Percentiles rank a stretch among this genome's conserved stretches.
phyloP scores from a whole-genome alignment of 2,113 vertebrate species.

The Puntigrus tetrazona region DNA sequence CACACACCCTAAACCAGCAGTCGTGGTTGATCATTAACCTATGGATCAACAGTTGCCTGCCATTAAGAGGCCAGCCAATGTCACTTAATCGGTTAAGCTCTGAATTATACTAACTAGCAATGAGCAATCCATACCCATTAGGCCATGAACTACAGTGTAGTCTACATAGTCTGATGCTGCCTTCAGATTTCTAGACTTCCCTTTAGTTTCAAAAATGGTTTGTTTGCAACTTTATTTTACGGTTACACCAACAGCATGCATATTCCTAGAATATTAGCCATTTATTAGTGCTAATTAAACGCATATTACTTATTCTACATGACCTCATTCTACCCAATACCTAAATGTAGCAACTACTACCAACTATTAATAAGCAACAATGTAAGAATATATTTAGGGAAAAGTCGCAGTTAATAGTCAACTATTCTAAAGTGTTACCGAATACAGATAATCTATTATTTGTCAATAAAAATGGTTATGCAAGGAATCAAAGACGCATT shows the following conservation, averaged over 20 bases:
- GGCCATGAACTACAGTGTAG: neutral
- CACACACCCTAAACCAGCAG: slow-evolving; percentile 40
- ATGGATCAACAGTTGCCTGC: neutral
- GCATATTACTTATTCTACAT: too few relatives aligned
- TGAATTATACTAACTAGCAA: neutral
- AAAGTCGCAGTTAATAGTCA: too few relatives aligned
- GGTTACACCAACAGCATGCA: too few relatives aligned
- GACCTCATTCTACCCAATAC: too few relatives aligned
- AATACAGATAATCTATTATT: too few relatives aligned
- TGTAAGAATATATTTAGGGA: too few relatives aligned
- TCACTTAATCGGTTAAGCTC: neutral
- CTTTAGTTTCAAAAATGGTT: neutral
- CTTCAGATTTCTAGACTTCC: neutral
- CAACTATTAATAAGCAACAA: too few relatives aligned
- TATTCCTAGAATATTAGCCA: too few relatives aligned
- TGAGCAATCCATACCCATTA: neutral
- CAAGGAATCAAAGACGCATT: neutral
- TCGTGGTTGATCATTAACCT: slow-evolving; percentile 71
- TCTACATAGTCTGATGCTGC: too few relatives aligned
- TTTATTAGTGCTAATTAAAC: too few relatives aligned
- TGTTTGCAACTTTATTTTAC: neutral
- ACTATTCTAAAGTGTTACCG: too few relatives aligned
- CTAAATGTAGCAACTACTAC: too few relatives aligned
- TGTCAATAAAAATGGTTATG: neutral
- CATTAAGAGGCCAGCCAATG: slow-evolving; percentile 50